Percentiles rank a stretch among this genome's conserved stretches.
These are phyloP conservation scores for Galeruca laticollis DNA, from an alignment of 2,888 invertebrate genomes.

Conservation along the genomic window DNA sequence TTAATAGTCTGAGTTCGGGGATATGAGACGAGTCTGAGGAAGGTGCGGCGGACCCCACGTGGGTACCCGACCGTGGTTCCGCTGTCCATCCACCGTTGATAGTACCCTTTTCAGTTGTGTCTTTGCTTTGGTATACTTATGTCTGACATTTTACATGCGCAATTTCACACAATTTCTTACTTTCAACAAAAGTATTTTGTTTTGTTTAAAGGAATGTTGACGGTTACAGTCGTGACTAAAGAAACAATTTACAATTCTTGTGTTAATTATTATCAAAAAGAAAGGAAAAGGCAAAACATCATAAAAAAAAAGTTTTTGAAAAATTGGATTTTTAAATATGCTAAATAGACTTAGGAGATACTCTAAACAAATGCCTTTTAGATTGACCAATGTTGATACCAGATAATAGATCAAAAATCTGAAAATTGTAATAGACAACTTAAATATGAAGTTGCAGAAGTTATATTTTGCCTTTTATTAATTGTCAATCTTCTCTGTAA, in stretches of 20 bases:
- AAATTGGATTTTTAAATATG: no score
- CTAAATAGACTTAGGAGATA: no score
- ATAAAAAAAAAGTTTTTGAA: no score
- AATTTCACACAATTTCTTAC: slow-evolving; percentile 17
- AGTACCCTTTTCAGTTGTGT: slow-evolving; percentile 2
- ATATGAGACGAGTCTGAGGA: slow-evolving; percentile 32
- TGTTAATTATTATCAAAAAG: background rate
- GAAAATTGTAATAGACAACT: no score
- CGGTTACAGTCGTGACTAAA: no score
- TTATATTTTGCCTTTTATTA: no score
- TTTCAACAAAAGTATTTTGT: background rate
- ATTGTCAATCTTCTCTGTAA: no score
- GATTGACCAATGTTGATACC: no score
- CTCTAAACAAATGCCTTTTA: no score
- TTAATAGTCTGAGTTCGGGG: slow-evolving; percentile 23
- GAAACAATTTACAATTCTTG: background rate
- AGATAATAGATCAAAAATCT: no score
- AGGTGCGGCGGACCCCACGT: slow-evolving; percentile 44
- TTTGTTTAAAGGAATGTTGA: background rate
- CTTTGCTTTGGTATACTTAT: slow-evolving; percentile 7
- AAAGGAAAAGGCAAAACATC: background rate
- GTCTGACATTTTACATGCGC: slow-evolving; percentile 3
- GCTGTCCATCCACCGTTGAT: slow-evolving; percentile 35
- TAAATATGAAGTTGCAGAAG: no score
- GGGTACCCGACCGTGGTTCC: slow-evolving; percentile 48